Conservation (phyloP, 2,888 invertebrate genomes). For the Furcula furcula region DNA sequence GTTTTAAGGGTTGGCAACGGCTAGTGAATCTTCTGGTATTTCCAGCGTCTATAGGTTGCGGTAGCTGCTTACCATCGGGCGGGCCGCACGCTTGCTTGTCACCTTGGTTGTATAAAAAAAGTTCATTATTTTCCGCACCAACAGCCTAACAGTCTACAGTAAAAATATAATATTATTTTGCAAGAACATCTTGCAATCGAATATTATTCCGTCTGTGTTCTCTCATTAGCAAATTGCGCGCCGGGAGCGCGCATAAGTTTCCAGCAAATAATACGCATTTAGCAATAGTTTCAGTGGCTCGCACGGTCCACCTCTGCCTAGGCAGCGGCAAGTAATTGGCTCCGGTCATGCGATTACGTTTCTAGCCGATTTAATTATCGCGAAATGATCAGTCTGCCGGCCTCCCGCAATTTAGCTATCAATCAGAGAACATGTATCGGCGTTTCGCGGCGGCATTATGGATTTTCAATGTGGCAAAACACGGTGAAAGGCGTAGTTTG, state of each 20-base stretch:
- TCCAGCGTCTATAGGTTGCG: no score
- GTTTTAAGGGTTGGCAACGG: no score
- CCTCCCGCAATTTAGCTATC: slow-evolving; percentile 80
- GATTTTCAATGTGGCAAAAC: slow-evolving; percentile 45
- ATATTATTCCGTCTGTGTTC: neutral
- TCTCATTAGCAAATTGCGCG: slow-evolving; percentile 18
- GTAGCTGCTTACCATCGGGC: no score
- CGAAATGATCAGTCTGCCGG: slow-evolving; percentile 76
- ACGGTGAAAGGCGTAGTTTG: slow-evolving; percentile 48
- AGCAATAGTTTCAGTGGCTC: slow-evolving; percentile 65
- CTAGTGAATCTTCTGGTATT: no score
- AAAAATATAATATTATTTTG: neutral
- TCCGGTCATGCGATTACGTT: slow-evolving; percentile 80
- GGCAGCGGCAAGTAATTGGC: slow-evolving; percentile 73
- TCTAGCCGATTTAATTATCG: slow-evolving; percentile 79
- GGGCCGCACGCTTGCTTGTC: no score
- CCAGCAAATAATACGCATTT: slow-evolving; percentile 69
- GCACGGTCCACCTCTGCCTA: slow-evolving; percentile 74
- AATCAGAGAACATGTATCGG: slow-evolving; percentile 68
- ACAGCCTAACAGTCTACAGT: no score
- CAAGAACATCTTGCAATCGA: neutral
- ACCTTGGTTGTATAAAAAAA: no score
- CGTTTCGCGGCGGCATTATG: slow-evolving; percentile 43
- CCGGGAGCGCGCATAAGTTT: slow-evolving; percentile 65
- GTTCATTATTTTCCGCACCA: no score